These are phyloP conservation scores for Pseudoatta argentina DNA, from an alignment of 1,140 invertebrate species.

Conservation along the genomic window DNA sequence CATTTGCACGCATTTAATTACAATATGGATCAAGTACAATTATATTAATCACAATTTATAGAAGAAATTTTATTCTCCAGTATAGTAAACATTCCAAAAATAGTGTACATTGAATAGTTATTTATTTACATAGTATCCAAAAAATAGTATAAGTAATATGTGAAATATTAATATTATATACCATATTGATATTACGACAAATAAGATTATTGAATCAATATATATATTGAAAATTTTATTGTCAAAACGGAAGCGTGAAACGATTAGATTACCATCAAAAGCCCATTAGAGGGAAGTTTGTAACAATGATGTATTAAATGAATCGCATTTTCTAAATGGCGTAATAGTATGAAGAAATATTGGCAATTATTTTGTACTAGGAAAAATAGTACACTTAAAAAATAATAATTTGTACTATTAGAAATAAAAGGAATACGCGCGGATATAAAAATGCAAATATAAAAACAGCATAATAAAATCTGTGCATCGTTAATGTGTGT, in stretches of 20 bases:
- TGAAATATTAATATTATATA: slow-evolving; percentile 21
- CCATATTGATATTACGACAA: slow-evolving; percentile 5
- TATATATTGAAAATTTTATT: not conserved
- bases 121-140: slow-evolving; percentile 1
- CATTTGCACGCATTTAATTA: not conserved
- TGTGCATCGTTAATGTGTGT: not conserved
- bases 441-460: not conserved
- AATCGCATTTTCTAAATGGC: slow-evolving; percentile 25
- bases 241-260: not conserved
- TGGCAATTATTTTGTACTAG: not conserved
- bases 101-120: slow-evolving; percentile 8
- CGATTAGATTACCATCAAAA: slow-evolving; percentile 10
- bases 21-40: not conserved
- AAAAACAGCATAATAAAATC: not conserved
- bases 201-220: slow-evolving; percentile 1
- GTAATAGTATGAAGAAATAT: not conserved
- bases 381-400: slow-evolving; percentile 20
- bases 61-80: not conserved
- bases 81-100: not conserved
- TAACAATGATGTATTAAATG: slow-evolving; percentile 26
- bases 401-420: slow-evolving; percentile 12
- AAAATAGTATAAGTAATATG: not conserved
- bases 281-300: not conserved
- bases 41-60: not conserved
- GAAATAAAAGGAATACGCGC: not conserved